These are phyloP conservation scores for Enteromius paludinosus DNA, from an alignment of 2,797 vertebrate species.

Conservation along the genomic window DNA sequence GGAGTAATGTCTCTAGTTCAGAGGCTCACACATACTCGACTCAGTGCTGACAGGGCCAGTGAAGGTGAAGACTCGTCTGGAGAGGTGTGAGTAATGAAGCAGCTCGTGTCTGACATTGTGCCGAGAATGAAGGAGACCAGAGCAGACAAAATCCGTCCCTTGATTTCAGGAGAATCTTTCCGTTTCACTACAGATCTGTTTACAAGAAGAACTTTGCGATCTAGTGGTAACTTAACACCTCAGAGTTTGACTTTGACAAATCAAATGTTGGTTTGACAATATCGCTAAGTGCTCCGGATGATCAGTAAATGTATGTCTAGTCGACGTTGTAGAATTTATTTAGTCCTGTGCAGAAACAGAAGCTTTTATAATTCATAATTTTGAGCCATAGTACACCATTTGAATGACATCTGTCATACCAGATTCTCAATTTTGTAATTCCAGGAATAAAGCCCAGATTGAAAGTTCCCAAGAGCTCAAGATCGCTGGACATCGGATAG, in stretches of 20 bases:
- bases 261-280: not conserved
- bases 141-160: constrained; percentile 41
- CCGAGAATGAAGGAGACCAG: constrained; percentile 37
- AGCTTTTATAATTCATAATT: not conserved
- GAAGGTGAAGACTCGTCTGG: constrained; percentile 42
- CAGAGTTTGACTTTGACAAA: constrained; percentile 22
- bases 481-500: not conserved
- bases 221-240: constrained; percentile 29
- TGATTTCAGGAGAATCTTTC: constrained; percentile 36
- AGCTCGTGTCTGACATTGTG: constrained; percentile 31
- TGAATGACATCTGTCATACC: constrained; percentile 3
- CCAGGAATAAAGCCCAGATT: not conserved
- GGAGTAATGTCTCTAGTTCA: not conserved
- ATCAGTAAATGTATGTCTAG: not conserved
- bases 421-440: constrained; percentile 6
- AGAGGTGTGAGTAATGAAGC: constrained; percentile 44
- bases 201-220: constrained; percentile 22
- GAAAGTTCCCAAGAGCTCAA: constrained; percentile 2
- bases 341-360: not conserved
- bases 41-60: constrained; percentile 29
- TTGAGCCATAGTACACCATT: not conserved
- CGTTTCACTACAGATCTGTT: constrained; percentile 23
- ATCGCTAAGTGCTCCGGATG: not conserved
- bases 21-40: constrained; percentile 13
- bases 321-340: not conserved